Evolutionary conservation across 2,797 vertebrate species (phyloP).

Genomic region (Tachyglossus aculeatus): DNA sequence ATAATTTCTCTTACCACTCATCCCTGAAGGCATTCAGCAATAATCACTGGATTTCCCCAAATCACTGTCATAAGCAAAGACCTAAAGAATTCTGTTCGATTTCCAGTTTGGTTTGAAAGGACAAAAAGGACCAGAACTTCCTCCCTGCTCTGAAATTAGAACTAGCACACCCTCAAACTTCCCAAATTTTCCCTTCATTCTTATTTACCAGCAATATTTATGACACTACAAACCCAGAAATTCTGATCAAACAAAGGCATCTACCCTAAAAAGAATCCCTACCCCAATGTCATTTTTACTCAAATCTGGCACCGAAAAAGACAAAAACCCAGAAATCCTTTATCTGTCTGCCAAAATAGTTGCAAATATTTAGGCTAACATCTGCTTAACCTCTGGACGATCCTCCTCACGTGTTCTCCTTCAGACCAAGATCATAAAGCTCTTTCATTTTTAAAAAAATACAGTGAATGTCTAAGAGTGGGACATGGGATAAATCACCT

Average conservation of each 20-base stretch:
- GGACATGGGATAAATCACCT: conserved; percentile 39
- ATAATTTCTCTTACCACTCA: too few relatives aligned
- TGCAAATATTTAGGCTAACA: conserved; percentile 53
- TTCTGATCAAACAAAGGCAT: not conserved
- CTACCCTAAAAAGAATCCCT: conserved; percentile 10
- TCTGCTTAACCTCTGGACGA: conserved; percentile 73
- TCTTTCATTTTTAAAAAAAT: conserved; percentile 50
- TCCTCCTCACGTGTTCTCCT: conserved; percentile 62
- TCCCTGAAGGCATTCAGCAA: too few relatives aligned
- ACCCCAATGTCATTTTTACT: conserved; percentile 32
- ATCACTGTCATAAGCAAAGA: too few relatives aligned
- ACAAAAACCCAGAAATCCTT: conserved; percentile 3
- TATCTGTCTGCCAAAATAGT: conserved; percentile 1
- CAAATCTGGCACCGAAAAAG: not conserved
- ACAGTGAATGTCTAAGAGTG: not conserved
- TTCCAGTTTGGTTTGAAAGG: too few relatives aligned
- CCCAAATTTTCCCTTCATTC: too few relatives aligned
- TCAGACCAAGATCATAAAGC: conserved; percentile 66
- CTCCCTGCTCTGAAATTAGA: too few relatives aligned
- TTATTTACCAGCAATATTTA: too few relatives aligned
- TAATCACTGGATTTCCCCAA: too few relatives aligned
- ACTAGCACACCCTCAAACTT: too few relatives aligned
- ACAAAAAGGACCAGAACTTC: too few relatives aligned
- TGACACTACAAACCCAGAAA: not conserved
- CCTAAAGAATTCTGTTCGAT: too few relatives aligned